Percentiles rank a stretch among this genome's conserved stretches.
Evolutionary conservation across 2,113 vertebrate genomes (phyloP).

Genomic region (Chaetorhynchus papuensis): DNA sequence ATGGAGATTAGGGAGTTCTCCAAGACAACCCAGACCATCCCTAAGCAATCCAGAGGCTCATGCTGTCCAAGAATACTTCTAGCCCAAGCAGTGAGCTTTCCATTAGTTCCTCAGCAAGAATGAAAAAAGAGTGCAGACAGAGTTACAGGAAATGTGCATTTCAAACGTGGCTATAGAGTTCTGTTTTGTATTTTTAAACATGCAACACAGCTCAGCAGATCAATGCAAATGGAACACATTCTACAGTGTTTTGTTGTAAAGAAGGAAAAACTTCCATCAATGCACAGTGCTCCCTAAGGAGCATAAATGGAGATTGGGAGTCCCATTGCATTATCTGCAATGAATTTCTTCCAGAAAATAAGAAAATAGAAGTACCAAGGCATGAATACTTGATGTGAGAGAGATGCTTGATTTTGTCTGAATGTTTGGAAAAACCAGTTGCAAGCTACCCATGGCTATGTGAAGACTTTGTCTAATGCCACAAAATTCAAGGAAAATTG

Average conservation of each 20-base stretch:
- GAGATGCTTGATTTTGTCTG: neutral
- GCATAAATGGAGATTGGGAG: slow-evolving; percentile 32
- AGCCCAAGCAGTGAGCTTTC: neutral
- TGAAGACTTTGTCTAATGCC: neutral
- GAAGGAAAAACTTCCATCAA: slow-evolving; percentile 11
- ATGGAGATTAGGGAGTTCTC: neutral
- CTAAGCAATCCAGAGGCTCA: neutral
- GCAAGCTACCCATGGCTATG: neutral
- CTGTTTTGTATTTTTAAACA: slow-evolving; percentile 5
- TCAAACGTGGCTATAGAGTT: neutral
- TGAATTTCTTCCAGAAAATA: slow-evolving; percentile 6
- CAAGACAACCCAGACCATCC: neutral
- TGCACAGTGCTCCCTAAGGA: neutral
- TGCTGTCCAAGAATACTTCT: neutral
- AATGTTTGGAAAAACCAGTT: neutral
- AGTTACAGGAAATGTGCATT: neutral
- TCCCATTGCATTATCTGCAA: slow-evolving; percentile 16
- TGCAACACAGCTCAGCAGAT: neutral
- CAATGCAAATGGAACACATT: slow-evolving; percentile 35
- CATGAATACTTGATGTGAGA: slow-evolving; percentile 4
- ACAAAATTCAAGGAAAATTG: neutral
- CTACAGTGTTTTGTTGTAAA: slow-evolving; percentile 21
- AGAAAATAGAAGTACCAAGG: neutral
- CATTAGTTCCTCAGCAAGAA: neutral
- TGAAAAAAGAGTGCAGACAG: neutral